These are phyloP conservation scores for Gopherus flavomarginatus DNA, from an alignment of 2,113 vertebrate genomes.

Conservation along the genomic window DNA sequence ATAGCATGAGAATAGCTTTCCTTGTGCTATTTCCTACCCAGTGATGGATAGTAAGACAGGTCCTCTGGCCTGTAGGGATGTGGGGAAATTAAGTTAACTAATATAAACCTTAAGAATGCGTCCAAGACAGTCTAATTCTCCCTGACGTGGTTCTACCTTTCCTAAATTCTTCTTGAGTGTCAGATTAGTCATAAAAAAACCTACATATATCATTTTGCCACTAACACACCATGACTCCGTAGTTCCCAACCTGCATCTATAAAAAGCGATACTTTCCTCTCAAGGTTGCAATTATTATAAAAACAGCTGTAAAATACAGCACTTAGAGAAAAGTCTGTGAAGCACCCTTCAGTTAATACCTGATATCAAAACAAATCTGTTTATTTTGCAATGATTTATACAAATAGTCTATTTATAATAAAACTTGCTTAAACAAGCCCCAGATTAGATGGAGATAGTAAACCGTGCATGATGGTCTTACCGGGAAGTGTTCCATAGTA, in stretches of 20 bases:
- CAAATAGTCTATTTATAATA: constrained; percentile 6
- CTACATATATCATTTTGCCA: background rate
- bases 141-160: background rate
- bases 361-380: constrained; percentile 54
- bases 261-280: background rate
- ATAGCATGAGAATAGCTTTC: background rate
- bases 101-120: background rate
- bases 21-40: background rate
- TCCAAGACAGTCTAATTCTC: background rate
- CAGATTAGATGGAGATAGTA: background rate
- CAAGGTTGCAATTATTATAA: constrained; percentile 46
- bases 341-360: constrained; percentile 70
- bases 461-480: background rate
- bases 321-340: constrained; percentile 52
- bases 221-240: background rate
- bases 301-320: constrained; percentile 48
- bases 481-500: background rate
- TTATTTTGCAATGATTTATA: constrained; percentile 38
- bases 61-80: background rate
- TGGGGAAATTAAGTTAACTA: background rate
- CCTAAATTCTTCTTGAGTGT: background rate
- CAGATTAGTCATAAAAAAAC: background rate
- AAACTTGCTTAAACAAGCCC: background rate
- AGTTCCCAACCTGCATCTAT: background rate
- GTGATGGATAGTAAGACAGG: accelerated